phyloP scores from a whole-genome alignment of 1,140 invertebrate genomes.

The Melanaphis sacchari region DNA sequence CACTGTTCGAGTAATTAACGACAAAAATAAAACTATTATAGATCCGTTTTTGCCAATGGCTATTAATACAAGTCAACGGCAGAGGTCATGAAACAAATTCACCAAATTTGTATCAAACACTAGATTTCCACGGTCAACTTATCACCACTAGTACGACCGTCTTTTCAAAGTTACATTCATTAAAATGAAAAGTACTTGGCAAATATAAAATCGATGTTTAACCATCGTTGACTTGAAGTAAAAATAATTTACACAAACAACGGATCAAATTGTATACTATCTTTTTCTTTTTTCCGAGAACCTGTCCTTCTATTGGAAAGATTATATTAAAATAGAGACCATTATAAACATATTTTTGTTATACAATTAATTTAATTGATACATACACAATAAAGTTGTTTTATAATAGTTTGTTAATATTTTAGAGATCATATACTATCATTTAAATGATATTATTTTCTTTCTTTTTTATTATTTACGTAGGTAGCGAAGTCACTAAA shows the following conservation, averaged over 20 bases:
- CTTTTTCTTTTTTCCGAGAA: background rate
- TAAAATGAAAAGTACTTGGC: background rate
- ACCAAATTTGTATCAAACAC: background rate
- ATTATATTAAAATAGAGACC: background rate
- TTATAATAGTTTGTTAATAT: background rate
- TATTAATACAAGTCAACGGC: constrained; percentile 15
- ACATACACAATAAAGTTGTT: background rate
- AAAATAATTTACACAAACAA: background rate
- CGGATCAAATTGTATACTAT: background rate
- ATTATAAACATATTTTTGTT: background rate
- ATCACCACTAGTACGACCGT: background rate
- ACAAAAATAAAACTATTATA: background rate
- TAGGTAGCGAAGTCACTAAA: background rate
- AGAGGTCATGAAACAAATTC: background rate
- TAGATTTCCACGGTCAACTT: background rate
- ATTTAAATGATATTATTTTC: background rate
- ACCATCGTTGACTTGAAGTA: background rate
- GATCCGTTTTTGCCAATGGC: background rate
- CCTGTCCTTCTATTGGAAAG: background rate
- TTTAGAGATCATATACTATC: background rate
- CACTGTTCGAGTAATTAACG: background rate
- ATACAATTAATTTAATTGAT: background rate
- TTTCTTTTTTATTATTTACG: too few relatives aligned
- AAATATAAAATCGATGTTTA: background rate
- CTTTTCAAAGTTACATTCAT: background rate